A percentile compares a stretch with the other conserved stretches of the same genome.
Conservation (phyloP, 2,888 invertebrate genomes). For the Linyphia triangularis region DNA sequence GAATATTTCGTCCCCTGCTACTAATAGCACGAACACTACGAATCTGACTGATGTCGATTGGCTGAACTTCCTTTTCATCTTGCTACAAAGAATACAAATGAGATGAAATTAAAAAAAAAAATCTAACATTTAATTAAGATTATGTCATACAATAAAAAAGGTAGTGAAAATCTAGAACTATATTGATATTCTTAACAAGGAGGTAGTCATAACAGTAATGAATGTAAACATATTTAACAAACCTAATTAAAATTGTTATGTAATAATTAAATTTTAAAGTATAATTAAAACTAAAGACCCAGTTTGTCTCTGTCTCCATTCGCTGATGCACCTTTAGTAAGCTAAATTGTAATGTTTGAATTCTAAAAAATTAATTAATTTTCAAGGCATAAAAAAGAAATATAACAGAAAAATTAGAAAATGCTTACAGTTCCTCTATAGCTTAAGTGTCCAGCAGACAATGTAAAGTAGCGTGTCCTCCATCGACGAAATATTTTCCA, state of each 20-base stretch:
- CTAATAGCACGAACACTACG: constrained; percentile 95
- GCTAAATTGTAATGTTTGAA: too few relatives aligned
- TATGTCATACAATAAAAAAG: neutral
- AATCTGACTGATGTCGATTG: constrained; percentile 94
- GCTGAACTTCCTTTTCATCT: constrained; percentile 83
- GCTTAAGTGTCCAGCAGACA: constrained; percentile 94
- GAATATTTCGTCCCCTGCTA: constrained; percentile 90
- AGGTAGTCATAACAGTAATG: neutral
- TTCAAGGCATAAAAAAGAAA: neutral
- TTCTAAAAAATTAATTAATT: too few relatives aligned
- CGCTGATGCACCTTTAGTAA: too few relatives aligned
- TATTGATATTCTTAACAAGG: neutral
- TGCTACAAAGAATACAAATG: constrained; percentile 82
- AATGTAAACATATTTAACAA: neutral
- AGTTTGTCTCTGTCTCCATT: too few relatives aligned
- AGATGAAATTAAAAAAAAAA: too few relatives aligned
- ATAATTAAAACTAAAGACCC: too few relatives aligned
- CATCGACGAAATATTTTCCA: constrained; percentile 95
- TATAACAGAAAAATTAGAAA: neutral
- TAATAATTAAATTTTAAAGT: too few relatives aligned
- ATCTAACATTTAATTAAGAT: neutral
- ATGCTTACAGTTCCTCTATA: constrained; percentile 85
- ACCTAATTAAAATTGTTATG: too few relatives aligned
- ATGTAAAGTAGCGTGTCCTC: constrained; percentile 95
- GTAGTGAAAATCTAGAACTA: neutral